Evolutionary conservation across 2,113 vertebrate species (phyloP).

Genomic region (Phodopus roborovskii): DNA sequence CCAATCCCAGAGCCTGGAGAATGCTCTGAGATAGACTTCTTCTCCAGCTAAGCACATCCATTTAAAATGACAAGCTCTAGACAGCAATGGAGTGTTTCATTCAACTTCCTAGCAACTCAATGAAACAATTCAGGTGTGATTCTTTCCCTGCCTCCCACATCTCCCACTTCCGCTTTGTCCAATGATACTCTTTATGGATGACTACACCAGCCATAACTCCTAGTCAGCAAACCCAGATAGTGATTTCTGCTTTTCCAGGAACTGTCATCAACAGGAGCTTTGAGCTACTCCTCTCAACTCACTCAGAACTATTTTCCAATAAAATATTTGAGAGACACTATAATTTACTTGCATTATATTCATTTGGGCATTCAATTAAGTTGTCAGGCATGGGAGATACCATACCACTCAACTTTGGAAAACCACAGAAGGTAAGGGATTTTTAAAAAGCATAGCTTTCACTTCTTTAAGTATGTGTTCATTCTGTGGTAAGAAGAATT

Average conservation of each 20-base stretch:
- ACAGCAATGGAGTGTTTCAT: background rate
- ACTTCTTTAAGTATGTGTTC: background rate
- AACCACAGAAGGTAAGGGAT: background rate
- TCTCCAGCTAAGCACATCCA: background rate
- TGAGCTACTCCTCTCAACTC: background rate
- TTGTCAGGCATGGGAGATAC: background rate
- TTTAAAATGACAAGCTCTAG: background rate
- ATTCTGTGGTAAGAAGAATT: background rate
- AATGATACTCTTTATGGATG: slow-evolving; percentile 17
- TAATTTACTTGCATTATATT: background rate
- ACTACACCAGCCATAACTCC: slow-evolving; percentile 5
- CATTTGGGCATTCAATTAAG: background rate
- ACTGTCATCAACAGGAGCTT: background rate
- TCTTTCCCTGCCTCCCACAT: slow-evolving; percentile 52
- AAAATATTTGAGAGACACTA: background rate
- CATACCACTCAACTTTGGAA: slow-evolving; percentile 16
- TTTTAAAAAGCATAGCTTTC: background rate
- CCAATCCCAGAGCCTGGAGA: background rate
- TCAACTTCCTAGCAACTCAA: background rate
- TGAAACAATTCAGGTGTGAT: slow-evolving; percentile 38
- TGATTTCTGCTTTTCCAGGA: slow-evolving; percentile 1
- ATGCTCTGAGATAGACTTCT: background rate
- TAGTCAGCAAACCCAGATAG: slow-evolving; percentile 40
- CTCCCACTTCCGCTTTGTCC: slow-evolving; percentile 50
- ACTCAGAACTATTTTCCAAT: background rate